Evolutionary conservation across 30 jellyfish, hydroid and myxozoan species (phyloP).

Genomic region (Aurelia sp.): DNA sequence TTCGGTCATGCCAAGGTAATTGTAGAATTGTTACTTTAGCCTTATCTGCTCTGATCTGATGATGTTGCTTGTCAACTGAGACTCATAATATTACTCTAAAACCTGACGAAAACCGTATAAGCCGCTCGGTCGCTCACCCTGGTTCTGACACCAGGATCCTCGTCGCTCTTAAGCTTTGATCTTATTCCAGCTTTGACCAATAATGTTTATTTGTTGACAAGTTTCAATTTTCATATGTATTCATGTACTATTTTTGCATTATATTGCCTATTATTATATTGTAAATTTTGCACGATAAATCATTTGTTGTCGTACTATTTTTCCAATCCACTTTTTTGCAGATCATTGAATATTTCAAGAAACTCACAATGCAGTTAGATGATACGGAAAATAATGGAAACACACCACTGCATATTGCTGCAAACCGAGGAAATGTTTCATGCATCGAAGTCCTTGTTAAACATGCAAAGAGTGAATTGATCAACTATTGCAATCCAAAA

Average conservation of each 20-base stretch:
- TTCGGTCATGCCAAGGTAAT: conserved; percentile 39
- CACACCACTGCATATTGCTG: conserved; percentile 68
- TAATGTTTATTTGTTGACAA: no score
- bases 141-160: no score
- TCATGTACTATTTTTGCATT: neutral
- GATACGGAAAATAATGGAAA: conserved; percentile 48
- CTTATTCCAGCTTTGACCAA: no score
- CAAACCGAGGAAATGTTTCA: conserved; percentile 33
- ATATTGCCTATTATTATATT: no score
- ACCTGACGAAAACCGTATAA: no score
- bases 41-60: no score
- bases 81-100: no score
- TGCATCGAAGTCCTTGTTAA: conserved; percentile 34
- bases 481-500: conserved; percentile 5
- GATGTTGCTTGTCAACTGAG: no score
- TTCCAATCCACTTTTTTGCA: neutral
- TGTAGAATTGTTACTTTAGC: no score
- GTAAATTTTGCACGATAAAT: neutral
- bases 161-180: no score
- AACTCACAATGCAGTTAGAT: conserved; percentile 37
- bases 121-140: no score
- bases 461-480: neutral
- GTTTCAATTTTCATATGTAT: neutral
- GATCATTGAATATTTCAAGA: conserved; percentile 35
- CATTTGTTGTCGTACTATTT: neutral